Evolutionary conservation across 23 tunicate species (phyloP).

Genomic region (Ascidia mentula): DNA sequence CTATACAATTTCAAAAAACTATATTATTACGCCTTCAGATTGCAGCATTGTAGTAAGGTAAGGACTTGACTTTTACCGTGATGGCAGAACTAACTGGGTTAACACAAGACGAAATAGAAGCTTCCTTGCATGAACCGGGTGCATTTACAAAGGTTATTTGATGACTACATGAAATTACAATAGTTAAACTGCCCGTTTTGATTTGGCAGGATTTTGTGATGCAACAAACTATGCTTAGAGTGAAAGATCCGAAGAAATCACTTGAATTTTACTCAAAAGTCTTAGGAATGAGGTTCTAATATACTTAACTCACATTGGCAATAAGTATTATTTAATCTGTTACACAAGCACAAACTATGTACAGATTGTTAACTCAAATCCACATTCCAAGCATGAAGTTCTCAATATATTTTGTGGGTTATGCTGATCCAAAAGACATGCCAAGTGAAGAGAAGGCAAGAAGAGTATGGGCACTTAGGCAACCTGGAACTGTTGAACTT

Average conservation of each 20-base stretch:
- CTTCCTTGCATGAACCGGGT: not conserved
- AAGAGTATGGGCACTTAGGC: conserved; percentile 45
- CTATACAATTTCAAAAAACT: no score
- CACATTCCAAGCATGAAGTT: conserved; percentile 69
- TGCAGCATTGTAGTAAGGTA: no score
- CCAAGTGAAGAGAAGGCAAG: conserved; percentile 48
- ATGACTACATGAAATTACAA: not conserved
- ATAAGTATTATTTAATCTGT: not conserved
- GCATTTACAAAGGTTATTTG: not conserved
- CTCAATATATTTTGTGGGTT: conserved; percentile 89
- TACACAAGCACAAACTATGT: not conserved
- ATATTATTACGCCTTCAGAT: no score
- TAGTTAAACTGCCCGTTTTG: not conserved
- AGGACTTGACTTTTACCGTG: no score
- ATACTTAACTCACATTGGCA: not conserved
- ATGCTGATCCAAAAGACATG: conserved; percentile 65
- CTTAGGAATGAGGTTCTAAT: conserved; percentile 75
- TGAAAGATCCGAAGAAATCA: conserved; percentile 82
- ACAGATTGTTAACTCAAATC: conserved; percentile 40
- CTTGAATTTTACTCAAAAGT: conserved; percentile 78
- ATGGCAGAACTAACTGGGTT: not conserved
- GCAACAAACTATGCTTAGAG: conserved; percentile 91
- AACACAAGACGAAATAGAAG: not conserved
- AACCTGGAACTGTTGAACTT: conserved; percentile 77
- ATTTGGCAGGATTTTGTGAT: conserved; percentile 61